Evolutionary conservation across 2,113 vertebrate species (phyloP).

Genomic region (Serinus canaria): DNA sequence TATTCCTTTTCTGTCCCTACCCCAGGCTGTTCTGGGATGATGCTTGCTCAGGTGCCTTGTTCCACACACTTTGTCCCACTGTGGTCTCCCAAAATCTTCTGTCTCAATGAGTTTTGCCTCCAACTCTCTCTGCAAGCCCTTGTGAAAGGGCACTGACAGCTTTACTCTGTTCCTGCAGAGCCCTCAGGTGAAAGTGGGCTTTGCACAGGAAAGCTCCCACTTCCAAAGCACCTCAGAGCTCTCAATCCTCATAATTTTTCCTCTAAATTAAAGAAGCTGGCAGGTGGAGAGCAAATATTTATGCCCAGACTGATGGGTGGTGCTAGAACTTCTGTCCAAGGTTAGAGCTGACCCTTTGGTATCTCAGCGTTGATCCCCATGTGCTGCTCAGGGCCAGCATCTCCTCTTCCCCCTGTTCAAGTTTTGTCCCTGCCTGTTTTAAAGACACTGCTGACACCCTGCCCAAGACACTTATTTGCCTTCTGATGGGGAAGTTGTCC

Average conservation of each 20-base stretch:
- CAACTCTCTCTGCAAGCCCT: neutral
- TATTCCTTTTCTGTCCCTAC: neutral
- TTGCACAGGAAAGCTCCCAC: neutral
- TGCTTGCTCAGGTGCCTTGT: neutral
- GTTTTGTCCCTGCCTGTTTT: neutral
- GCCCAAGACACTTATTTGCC: neutral
- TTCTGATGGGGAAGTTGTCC: neutral
- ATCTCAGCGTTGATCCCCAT: neutral
- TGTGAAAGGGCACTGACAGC: neutral
- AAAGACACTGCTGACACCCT: neutral
- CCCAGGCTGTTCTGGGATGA: neutral
- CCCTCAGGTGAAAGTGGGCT: neutral
- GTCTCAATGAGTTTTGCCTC: neutral
- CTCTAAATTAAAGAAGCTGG: neutral
- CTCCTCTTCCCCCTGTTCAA: neutral
- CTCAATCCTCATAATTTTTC: neutral
- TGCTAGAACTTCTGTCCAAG: neutral
- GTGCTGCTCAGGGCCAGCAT: neutral
- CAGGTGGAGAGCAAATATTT: neutral
- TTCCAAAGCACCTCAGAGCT: neutral
- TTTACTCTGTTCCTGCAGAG: neutral
- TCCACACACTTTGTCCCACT: fast-evolving
- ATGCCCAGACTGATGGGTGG: neutral
- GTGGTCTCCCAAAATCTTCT: neutral
- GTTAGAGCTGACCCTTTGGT: neutral